Percentiles rank a stretch among this genome's conserved stretches.
phyloP scores from a whole-genome alignment of 92 coral and sea anemone species.

The Scolanthus callimorphus region DNA sequence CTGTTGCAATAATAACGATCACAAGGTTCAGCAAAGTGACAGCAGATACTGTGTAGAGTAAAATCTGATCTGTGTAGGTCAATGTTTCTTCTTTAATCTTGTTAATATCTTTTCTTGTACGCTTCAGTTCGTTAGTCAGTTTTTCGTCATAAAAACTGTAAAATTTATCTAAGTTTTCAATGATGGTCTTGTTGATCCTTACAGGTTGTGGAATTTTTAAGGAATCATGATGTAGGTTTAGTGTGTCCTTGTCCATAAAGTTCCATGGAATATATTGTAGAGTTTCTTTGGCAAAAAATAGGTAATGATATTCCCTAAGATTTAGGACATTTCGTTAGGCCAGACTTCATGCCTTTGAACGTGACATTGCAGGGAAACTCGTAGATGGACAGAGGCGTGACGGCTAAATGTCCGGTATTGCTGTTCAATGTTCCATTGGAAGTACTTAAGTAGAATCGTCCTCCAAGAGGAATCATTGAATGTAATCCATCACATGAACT shows the following conservation, averaged over 20 bases:
- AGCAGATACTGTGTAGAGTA: slow-evolving; percentile 12
- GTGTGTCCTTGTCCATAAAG: neutral
- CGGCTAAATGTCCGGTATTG: slow-evolving; percentile 9
- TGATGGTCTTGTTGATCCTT: too few relatives aligned
- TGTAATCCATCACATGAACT: neutral
- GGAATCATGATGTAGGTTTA: too few relatives aligned
- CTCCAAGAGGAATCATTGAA: slow-evolving; percentile 2
- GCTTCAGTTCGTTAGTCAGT: too few relatives aligned
- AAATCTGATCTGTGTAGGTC: slow-evolving; percentile 31
- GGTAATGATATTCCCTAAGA: too few relatives aligned
- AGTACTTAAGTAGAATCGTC: too few relatives aligned
- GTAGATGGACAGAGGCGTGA: slow-evolving; percentile 10
- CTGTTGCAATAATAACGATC: too few relatives aligned
- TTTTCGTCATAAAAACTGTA: too few relatives aligned
- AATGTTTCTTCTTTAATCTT: slow-evolving; percentile 12
- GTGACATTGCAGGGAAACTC: slow-evolving; percentile 16
- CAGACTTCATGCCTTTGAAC: slow-evolving; percentile 7
- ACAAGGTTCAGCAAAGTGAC: too few relatives aligned
- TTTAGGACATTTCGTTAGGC: slow-evolving; percentile 2
- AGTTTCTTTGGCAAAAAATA: too few relatives aligned
- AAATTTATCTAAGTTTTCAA: too few relatives aligned
- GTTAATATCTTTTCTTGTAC: neutral
- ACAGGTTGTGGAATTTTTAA: too few relatives aligned
- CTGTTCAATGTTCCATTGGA: too few relatives aligned
- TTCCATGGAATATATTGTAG: slow-evolving; percentile 2